phyloP scores from a whole-genome alignment of 2,797 vertebrate species.

The Poeciliopsis presidionis region DNA sequence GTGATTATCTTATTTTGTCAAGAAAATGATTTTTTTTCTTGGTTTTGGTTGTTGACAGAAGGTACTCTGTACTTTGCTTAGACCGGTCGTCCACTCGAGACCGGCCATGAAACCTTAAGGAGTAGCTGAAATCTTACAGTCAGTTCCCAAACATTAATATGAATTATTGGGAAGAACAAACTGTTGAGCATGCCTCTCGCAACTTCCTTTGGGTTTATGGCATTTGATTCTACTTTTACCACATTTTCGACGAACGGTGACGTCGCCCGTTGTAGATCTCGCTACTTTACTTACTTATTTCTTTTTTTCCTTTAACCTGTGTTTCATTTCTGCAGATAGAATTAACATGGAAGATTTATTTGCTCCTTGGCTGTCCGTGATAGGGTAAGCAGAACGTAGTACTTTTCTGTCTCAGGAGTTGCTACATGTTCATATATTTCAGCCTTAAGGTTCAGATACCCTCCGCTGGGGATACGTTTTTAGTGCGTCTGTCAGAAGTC shows the following conservation, averaged over 20 bases:
- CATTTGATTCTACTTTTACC: background rate
- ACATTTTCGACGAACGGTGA: background rate
- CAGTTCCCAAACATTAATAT: background rate
- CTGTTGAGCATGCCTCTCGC: background rate
- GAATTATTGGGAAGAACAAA: background rate
- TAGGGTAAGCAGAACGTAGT: constrained; percentile 41
- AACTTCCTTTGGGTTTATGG: background rate
- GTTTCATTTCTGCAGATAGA: constrained; percentile 43
- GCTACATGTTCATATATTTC: constrained; percentile 65
- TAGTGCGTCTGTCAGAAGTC: constrained; percentile 77
- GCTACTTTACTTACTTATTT: background rate
- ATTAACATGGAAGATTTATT: constrained; percentile 50
- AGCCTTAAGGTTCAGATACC: constrained; percentile 66
- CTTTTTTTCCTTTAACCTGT: constrained; percentile 25
- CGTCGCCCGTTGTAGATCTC: background rate
- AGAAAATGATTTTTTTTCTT: background rate
- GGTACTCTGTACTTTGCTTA: background rate
- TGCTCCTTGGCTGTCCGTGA: constrained; percentile 50
- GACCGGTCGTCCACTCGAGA: background rate
- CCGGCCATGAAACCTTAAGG: background rate
- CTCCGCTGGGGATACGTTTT: constrained; percentile 72
- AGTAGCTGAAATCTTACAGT: background rate
- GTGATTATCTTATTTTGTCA: background rate
- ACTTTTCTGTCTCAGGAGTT: constrained; percentile 53
- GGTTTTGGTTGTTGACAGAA: background rate